phyloP scores from a whole-genome alignment of 2,888 invertebrate genomes.

The Cheilosia vulpina region DNA sequence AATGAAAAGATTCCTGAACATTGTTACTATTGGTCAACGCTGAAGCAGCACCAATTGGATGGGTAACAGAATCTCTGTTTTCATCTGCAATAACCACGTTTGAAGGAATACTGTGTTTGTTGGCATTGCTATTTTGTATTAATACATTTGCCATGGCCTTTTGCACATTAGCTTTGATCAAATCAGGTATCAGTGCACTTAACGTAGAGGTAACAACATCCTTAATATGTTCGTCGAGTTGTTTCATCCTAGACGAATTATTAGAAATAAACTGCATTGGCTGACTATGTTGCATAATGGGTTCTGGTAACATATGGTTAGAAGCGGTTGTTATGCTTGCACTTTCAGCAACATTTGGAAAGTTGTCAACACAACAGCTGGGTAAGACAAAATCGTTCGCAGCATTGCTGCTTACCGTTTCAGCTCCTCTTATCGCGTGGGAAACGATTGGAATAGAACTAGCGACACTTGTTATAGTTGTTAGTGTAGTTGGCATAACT shows the following conservation, averaged over 20 bases:
- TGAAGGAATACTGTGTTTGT: too few species aligned
- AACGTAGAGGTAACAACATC: not conserved
- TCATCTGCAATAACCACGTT: too few species aligned
- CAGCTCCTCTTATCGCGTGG: not conserved
- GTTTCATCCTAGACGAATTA: not conserved
- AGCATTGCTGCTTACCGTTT: not conserved
- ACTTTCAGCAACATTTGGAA: too few species aligned
- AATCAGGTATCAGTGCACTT: not conserved
- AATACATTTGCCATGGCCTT: not conserved
- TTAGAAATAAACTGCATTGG: not conserved
- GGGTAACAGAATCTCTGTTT: too few species aligned
- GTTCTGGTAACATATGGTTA: too few species aligned
- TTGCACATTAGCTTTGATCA: not conserved
- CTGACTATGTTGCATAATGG: not conserved
- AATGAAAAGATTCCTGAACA: too few species aligned
- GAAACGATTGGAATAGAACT: not conserved
- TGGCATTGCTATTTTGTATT: too few species aligned
- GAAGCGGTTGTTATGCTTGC: too few species aligned
- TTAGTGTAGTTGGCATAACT: not conserved
- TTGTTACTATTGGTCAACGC: too few species aligned
- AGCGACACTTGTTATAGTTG: not conserved
- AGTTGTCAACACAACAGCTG: too few species aligned
- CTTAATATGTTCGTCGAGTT: conserved; percentile 6
- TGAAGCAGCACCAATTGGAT: too few species aligned
- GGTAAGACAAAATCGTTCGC: not conserved